Evolutionary conservation across 1,140 invertebrate species (phyloP).

Genomic region (Eufriesea mexicana): DNA sequence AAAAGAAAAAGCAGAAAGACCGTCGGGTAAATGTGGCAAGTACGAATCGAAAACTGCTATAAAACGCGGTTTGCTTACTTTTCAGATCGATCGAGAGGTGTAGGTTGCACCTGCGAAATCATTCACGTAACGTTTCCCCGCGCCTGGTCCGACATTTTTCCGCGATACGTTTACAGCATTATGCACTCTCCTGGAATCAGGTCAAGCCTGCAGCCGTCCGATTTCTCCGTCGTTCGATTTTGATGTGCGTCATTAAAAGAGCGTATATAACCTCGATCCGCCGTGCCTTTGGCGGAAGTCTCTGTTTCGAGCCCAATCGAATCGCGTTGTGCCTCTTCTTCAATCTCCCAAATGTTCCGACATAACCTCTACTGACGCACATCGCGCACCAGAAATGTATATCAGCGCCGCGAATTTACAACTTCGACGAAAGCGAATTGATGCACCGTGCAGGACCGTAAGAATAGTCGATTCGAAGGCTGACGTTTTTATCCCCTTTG

Average conservation of each 20-base stretch:
- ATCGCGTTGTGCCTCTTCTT: slow-evolving; percentile 3
- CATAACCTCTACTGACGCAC: slow-evolving; percentile 6
- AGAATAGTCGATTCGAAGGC: neutral
- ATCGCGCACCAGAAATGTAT: slow-evolving; percentile 14
- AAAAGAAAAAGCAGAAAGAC: neutral
- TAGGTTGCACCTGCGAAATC: slow-evolving; percentile 16
- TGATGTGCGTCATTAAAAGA: slow-evolving; percentile 58
- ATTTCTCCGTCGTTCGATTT: slow-evolving; percentile 62
- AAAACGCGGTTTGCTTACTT: slow-evolving; percentile 22
- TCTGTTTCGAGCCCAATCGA: slow-evolving; percentile 12
- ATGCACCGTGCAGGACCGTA: neutral
- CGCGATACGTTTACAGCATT: slow-evolving; percentile 58
- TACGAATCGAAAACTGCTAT: slow-evolving; percentile 1
- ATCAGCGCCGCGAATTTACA: neutral
- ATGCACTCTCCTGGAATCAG: slow-evolving; percentile 43
- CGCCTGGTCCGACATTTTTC: slow-evolving; percentile 42
- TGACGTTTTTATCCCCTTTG: neutral
- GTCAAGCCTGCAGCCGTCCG: slow-evolving; percentile 44
- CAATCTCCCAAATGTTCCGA: neutral
- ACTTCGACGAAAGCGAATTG: neutral
- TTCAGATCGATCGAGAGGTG: neutral
- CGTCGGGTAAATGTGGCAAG: neutral
- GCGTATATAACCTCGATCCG: slow-evolving; percentile 46
- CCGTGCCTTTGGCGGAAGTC: slow-evolving; percentile 6
- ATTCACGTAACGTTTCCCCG: slow-evolving; percentile 8